These are phyloP conservation scores for Baronia brevicornis DNA, from an alignment of 2,888 invertebrate species.

Conservation along the genomic window DNA sequence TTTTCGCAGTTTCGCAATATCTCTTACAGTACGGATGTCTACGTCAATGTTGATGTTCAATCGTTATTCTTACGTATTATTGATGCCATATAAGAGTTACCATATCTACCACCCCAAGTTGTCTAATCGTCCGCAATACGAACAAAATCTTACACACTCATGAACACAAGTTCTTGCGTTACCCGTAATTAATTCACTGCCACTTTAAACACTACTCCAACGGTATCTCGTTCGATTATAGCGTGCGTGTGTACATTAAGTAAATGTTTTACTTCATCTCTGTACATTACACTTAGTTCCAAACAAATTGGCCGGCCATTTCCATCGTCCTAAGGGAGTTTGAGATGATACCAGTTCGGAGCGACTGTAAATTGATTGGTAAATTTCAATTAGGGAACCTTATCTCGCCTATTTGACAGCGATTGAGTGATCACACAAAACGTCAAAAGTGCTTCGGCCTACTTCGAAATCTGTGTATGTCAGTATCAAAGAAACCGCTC, in stretches of 20 bases:
- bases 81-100: constrained; percentile 26
- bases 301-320: too few species aligned
- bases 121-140: constrained; percentile 3
- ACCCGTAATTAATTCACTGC: neutral
- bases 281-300: too few species aligned
- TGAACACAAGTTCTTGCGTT: too few species aligned
- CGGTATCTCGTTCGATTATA: neutral
- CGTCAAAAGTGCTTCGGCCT: constrained; percentile 8
- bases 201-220: neutral
- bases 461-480: constrained; percentile 1
- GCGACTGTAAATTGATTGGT: neutral
- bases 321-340: too few species aligned
- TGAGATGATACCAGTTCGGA: neutral
- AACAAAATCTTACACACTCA: neutral
- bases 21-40: too few species aligned
- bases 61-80: constrained; percentile 26
- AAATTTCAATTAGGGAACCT: constrained; percentile 1
- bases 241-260: neutral
- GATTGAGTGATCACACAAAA: constrained; percentile 9
- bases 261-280: neutral
- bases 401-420: constrained; percentile 7
- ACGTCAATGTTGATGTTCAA: constrained; percentile 21
- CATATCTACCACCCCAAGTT: constrained; percentile 26
- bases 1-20: too few species aligned
- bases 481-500: constrained; percentile 9